Evolutionary conservation across 2,888 invertebrate genomes (phyloP).

Genomic region (Eupithecia tripunctaria): DNA sequence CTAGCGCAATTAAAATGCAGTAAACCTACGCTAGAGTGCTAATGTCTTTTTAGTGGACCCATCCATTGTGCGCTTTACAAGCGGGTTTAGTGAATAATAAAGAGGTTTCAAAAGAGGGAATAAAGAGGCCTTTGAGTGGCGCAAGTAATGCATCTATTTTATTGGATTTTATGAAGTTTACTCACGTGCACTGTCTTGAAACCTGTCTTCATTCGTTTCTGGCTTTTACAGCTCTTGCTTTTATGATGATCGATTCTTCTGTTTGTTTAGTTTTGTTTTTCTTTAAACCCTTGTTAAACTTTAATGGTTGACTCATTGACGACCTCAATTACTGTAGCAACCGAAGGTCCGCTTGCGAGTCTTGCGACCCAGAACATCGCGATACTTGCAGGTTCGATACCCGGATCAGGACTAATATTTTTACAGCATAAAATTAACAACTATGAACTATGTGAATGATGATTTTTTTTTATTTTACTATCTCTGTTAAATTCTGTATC

Average conservation of each 20-base stretch:
- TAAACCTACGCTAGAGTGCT: constrained; percentile 51
- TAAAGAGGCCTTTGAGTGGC: constrained; percentile 3
- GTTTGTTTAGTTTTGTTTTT: background rate
- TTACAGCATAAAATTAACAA: no score
- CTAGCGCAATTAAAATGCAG: constrained; percentile 60
- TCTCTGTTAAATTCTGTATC: no score
- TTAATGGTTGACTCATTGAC: background rate
- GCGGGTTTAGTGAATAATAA: constrained; percentile 27
- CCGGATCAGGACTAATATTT: background rate
- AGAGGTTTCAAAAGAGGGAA: constrained; percentile 13
- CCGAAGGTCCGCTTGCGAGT: background rate
- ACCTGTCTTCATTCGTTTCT: background rate
- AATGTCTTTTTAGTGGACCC: constrained; percentile 57
- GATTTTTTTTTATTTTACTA: no score
- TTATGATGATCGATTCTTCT: constrained; percentile 11
- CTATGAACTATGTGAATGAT: no score
- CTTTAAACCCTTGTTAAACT: background rate
- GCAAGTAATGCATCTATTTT: background rate
- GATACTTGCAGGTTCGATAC: background rate
- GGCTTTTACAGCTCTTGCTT: constrained; percentile 4
- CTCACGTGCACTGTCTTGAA: constrained; percentile 5
- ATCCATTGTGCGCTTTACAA: constrained; percentile 32
- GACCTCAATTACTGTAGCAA: background rate
- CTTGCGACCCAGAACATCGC: no score
- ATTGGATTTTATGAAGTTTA: constrained; percentile 1